Percentiles rank a stretch among this genome's conserved stretches.
Evolutionary conservation across 1,140 invertebrate genomes (phyloP).

Genomic region (Melipona quadrifasciata): DNA sequence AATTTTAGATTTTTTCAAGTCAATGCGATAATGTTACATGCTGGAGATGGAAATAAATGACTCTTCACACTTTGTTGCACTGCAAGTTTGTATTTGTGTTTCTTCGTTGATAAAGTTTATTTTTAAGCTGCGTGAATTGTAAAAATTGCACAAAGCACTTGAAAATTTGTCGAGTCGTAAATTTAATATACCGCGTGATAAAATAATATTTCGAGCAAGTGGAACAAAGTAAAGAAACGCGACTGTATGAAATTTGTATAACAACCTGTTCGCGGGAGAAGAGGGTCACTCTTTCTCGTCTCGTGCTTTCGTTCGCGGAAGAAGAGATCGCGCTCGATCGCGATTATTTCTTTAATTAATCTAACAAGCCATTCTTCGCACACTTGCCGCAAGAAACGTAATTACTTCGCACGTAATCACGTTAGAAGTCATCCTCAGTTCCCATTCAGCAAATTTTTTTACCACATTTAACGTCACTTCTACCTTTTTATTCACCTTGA

Average conservation of each 20-base stretch:
- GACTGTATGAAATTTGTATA: background rate
- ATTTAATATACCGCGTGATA: background rate
- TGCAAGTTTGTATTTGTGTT: background rate
- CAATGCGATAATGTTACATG: background rate
- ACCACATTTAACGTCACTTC: no score
- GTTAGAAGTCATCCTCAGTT: background rate
- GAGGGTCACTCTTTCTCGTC: slow-evolving; percentile 18
- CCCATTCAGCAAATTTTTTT: no score
- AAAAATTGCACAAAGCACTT: no score
- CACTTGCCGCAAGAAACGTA: background rate
- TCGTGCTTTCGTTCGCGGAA: slow-evolving; percentile 5
- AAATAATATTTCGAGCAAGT: background rate
- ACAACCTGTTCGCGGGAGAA: slow-evolving; percentile 5
- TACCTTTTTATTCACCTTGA: no score
- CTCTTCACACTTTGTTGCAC: background rate
- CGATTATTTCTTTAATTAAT: background rate
- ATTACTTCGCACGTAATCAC: background rate
- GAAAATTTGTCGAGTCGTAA: background rate
- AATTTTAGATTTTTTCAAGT: background rate
- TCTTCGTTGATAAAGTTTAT: background rate
- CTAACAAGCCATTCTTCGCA: background rate
- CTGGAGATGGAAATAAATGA: background rate
- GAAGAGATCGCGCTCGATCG: background rate
- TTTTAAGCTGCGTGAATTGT: background rate
- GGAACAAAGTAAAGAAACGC: slow-evolving; percentile 9